Percentiles rank a stretch among this genome's conserved stretches.
These are phyloP conservation scores for Spodoptera littoralis DNA, from an alignment of 2,888 invertebrate species.

Conservation along the genomic window DNA sequence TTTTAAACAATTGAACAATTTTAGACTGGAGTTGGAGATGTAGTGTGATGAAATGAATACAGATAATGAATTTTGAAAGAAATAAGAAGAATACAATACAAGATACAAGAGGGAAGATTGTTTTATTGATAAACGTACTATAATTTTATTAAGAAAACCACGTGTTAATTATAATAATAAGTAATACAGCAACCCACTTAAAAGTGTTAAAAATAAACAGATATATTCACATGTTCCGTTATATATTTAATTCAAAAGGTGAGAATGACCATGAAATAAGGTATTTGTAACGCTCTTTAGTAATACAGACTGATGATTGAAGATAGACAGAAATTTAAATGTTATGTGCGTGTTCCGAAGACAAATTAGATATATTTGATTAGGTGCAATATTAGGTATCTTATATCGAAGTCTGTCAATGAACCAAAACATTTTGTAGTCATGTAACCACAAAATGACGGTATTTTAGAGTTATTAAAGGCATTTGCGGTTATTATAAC, in stretches of 20 bases:
- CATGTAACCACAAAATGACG: conserved; percentile 10
- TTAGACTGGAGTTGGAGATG: not conserved
- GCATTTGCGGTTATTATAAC: conserved; percentile 19
- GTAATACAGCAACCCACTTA: not conserved
- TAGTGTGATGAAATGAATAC: not conserved
- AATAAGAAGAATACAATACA: no score
- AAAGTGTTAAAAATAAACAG: not conserved
- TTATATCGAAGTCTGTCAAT: conserved; percentile 15
- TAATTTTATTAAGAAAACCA: no score
- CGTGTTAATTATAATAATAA: not conserved
- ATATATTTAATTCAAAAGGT: conserved; percentile 9
- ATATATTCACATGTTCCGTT: conserved; percentile 4
- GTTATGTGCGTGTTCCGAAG: conserved; percentile 33
- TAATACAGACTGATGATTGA: conserved; percentile 18
- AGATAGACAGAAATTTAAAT: conserved; percentile 25
- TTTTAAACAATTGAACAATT: no score
- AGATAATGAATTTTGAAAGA: no score
- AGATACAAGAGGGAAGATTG: no score
- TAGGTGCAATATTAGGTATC: conserved; percentile 1
- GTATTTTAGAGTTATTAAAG: conserved; percentile 17
- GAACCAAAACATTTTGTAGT: conserved; percentile 11
- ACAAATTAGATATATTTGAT: conserved; percentile 10
- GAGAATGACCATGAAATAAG: conserved; percentile 34
- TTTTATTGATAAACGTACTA: no score
- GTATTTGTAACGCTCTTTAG: conserved; percentile 18